Conservation (phyloP, 1,140 invertebrate genomes). For the Lepidurus arcticus region DNA sequence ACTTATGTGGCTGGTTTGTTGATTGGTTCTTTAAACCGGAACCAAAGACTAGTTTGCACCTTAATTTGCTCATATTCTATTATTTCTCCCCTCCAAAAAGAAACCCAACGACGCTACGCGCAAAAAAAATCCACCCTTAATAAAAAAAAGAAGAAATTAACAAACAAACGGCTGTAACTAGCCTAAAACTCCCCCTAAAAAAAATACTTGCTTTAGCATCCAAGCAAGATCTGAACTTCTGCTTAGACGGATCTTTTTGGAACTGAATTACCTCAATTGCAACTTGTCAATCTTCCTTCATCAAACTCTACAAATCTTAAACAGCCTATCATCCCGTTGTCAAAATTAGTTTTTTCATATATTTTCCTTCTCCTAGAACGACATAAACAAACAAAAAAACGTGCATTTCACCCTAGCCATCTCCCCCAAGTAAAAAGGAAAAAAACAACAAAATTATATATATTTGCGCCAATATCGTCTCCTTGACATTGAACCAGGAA, state of each 20-base stretch:
- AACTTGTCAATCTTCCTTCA: constrained; percentile 17
- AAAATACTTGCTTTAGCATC: neutral
- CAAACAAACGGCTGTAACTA: neutral
- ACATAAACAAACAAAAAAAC: neutral
- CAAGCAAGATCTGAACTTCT: neutral
- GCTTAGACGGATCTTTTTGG: constrained; percentile 18
- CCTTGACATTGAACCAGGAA: constrained; percentile 15
- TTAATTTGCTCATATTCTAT: constrained; percentile 22
- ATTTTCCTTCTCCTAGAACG: neutral
- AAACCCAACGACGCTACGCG: neutral
- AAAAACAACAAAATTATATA: neutral
- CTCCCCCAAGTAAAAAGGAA: neutral
- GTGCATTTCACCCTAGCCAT: neutral
- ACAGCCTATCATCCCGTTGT: neutral
- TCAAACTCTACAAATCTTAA: neutral
- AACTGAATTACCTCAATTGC: constrained; percentile 14
- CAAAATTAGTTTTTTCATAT: no score
- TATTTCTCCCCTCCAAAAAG: neutral
- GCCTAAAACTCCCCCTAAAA: neutral
- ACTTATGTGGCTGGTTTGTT: neutral
- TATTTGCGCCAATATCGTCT: neutral
- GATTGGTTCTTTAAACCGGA: neutral
- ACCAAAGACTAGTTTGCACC: constrained; percentile 3
- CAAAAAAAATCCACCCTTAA: neutral
- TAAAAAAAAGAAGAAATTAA: neutral